Base-by-base conservation (phyloP, 2,888 invertebrate species). In the Dasysyrphus tricinctus region DNA sequence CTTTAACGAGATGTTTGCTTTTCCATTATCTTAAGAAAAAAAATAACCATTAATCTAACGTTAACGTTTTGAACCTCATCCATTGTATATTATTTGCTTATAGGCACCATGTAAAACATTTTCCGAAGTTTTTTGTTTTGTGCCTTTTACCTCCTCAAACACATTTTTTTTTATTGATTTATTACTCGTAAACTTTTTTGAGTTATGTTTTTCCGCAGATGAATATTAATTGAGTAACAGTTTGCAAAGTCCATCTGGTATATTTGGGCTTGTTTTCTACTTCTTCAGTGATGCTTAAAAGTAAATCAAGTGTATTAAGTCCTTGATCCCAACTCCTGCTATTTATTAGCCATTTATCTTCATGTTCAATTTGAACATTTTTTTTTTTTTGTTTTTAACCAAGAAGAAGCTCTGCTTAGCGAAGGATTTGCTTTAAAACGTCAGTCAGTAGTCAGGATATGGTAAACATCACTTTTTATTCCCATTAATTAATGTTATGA, bases 171-270 rank as follows among this genome's bases (percentile, higher is more conserved):
- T 39, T 63, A 47, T 51, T 79, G 61, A 79, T 79, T 44, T 63
- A 79, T 79, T 44, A 16, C 19, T 61, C 56, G 14, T 59, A 42
- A 59, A 39, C 56, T 69, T 76, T 42, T 59, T 14, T 61, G 49
- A 37, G 37, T 56, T 16, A 19, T 47, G 42, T 47, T 37, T 39
- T 44, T 19, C 19, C n/a, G 34, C 5, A 49, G 47, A 74, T 73
- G 57, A 59, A 74, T 74, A 80, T 51, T 49, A 42, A 59, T 47
- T 80, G 42, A 57, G 42, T n/a, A 32, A 34, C 3, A 39, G 73
- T 65, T 65, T 47, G 14, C 29, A 16, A 79, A 32, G 57, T 74
- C 67, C 59, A 51, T 80, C 59, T 74, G 57, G 32, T 16, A 57
- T 29, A 49, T 29, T 67, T 37, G 37, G 47, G 8, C n/a, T 37